Evolutionary conservation across 1,140 invertebrate genomes (phyloP).

Genomic region (Aphelinus certus): DNA sequence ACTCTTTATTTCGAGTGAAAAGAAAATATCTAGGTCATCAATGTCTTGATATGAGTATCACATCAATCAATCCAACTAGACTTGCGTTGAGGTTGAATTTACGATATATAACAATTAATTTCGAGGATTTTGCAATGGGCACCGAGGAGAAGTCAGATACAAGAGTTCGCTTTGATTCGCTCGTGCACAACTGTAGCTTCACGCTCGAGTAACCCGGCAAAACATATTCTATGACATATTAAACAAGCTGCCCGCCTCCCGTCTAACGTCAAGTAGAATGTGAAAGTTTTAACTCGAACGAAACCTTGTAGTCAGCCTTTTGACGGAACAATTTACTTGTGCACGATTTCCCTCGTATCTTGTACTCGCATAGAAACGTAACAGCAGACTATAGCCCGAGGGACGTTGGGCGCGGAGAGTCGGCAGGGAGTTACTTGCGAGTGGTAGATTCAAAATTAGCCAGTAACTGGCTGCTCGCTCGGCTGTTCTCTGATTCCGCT

Average conservation of each 20-base stretch:
- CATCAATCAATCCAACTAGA: too few species aligned
- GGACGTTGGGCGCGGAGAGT: slow-evolving; percentile 10
- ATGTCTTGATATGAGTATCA: too few species aligned
- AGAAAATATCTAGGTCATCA: too few species aligned
- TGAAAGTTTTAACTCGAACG: slow-evolving; percentile 13
- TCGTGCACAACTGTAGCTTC: slow-evolving; percentile 1
- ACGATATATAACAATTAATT: too few species aligned
- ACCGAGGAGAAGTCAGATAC: too few species aligned
- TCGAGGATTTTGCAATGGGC: too few species aligned
- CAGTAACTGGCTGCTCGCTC: background rate
- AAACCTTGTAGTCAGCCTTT: background rate
- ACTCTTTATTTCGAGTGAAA: too few species aligned
- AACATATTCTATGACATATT: background rate
- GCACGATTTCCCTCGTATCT: slow-evolving; percentile 6
- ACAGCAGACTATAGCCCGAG: slow-evolving; percentile 13
- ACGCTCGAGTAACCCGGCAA: background rate
- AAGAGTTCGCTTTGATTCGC: background rate
- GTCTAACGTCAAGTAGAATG: background rate
- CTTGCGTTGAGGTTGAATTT: too few species aligned
- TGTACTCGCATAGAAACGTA: background rate
- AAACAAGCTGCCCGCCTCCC: background rate
- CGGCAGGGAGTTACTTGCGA: background rate
- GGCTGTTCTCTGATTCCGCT: too few species aligned
- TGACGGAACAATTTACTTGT: slow-evolving; percentile 19
- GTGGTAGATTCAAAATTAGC: slow-evolving; percentile 26